Conservation (phyloP, 2,888 invertebrate genomes). For the Sarcophaga rosellei region DNA sequence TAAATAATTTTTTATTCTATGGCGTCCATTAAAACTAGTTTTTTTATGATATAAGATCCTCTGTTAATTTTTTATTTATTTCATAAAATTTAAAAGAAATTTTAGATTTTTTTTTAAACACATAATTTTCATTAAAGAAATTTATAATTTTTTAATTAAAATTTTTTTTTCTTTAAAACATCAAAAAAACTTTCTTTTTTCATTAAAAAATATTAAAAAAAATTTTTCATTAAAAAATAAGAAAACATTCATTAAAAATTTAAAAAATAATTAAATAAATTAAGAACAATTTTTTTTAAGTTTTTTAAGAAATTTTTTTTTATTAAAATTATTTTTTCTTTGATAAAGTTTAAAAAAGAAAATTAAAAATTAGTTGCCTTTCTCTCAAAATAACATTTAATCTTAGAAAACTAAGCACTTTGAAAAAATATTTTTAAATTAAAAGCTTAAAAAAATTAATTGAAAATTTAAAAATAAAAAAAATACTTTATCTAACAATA, state of each 20-base stretch:
- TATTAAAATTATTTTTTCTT: not conserved
- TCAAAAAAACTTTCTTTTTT: not conserved
- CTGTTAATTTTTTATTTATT: too few relatives aligned
- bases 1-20: too few relatives aligned
- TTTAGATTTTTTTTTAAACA: too few relatives aligned
- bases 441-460: slow-evolving; percentile 7
- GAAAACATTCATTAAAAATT: not conserved
- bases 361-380: slow-evolving; percentile 35
- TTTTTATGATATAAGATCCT: too few relatives aligned
- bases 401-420: slow-evolving; percentile 8
- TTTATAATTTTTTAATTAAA: too few relatives aligned
- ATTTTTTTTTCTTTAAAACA: too few relatives aligned
- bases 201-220: not conserved
- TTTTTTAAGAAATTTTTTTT: not conserved
- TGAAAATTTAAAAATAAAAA: not conserved
- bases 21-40: too few relatives aligned
- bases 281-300: not conserved
- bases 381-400: not conserved
- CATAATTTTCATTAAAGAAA: too few relatives aligned
- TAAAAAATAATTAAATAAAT: too few relatives aligned
- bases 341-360: not conserved
- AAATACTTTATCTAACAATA: slow-evolving; percentile 21
- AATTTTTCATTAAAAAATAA: not conserved
- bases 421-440: not conserved
- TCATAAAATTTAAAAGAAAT: too few relatives aligned